These are phyloP conservation scores for Garrulus glandarius DNA, from an alignment of 2,797 vertebrate species.

Conservation along the genomic window DNA sequence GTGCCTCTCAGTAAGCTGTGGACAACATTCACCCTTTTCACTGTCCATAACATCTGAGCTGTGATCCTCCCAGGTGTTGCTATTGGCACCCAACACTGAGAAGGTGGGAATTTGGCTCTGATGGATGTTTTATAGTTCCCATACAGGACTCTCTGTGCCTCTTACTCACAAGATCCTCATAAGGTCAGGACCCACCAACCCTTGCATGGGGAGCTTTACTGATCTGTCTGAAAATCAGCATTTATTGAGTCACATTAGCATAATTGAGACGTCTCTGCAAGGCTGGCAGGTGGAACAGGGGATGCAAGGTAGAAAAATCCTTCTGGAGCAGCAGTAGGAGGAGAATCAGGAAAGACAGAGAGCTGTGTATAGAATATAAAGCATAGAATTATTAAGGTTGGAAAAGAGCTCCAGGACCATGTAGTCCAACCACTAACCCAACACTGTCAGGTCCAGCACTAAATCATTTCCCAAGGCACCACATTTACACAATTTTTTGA, in stretches of 20 bases:
- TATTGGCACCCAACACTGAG: neutral
- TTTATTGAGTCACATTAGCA: neutral
- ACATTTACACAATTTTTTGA: rapidly evolving
- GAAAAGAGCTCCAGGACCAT: neutral
- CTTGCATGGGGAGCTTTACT: neutral
- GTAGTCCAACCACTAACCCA: neutral
- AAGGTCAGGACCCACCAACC: neutral
- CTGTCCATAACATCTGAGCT: neutral
- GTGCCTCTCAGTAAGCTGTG: neutral
- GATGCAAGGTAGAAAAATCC: neutral
- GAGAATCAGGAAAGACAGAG: neutral
- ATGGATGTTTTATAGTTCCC: neutral
- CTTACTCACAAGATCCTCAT: neutral
- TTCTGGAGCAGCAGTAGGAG: neutral
- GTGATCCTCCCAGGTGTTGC: neutral
- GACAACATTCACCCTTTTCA: neutral
- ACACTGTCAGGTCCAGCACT: too few relatives aligned
- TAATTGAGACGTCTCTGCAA: neutral
- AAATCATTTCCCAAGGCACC: neutral
- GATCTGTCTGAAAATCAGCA: neutral
- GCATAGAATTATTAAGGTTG: neutral
- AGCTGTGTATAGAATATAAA: neutral
- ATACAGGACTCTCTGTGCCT: neutral
- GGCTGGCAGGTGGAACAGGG: neutral
- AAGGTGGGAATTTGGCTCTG: neutral